Evolutionary conservation across 2,797 vertebrate species (phyloP).

Genomic region (Heliangelus exortis): DNA sequence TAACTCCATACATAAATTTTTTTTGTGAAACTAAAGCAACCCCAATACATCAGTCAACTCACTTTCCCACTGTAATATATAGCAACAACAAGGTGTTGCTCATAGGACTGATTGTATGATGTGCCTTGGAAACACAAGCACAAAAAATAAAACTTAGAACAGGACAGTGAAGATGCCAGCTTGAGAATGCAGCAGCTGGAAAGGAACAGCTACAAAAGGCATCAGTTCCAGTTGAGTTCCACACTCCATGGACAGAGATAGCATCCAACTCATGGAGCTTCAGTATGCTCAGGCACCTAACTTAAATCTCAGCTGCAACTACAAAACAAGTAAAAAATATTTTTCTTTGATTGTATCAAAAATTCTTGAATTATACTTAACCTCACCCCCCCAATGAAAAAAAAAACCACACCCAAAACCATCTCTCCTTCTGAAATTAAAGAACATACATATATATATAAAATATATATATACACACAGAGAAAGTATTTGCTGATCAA

Average conservation of each 20-base stretch:
- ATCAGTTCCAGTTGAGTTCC: background rate
- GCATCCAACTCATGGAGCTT: background rate
- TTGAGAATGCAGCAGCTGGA: background rate
- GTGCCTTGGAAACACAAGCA: background rate
- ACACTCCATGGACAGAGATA: background rate
- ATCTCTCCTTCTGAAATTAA: background rate
- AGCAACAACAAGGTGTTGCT: background rate
- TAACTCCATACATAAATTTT: background rate
- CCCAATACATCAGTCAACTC: background rate
- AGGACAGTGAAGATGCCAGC: background rate
- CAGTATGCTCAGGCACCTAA: background rate
- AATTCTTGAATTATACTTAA: background rate
- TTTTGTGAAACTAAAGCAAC: background rate
- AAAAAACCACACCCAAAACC: background rate
- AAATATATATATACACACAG: background rate
- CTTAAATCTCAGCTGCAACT: background rate
- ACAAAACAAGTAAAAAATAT: background rate
- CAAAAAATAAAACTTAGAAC: background rate
- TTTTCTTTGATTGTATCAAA: background rate
- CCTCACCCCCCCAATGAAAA: background rate
- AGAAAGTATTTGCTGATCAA: constrained; percentile 4
- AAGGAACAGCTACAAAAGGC: background rate
- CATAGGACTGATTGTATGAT: background rate
- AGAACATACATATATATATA: background rate
- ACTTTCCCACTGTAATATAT: background rate